Evolutionary conservation across 92 coral and sea anemone genomes (phyloP), one percentile per base, ranked within the genome.

Genomic region (Bergia sp.): DNA sequence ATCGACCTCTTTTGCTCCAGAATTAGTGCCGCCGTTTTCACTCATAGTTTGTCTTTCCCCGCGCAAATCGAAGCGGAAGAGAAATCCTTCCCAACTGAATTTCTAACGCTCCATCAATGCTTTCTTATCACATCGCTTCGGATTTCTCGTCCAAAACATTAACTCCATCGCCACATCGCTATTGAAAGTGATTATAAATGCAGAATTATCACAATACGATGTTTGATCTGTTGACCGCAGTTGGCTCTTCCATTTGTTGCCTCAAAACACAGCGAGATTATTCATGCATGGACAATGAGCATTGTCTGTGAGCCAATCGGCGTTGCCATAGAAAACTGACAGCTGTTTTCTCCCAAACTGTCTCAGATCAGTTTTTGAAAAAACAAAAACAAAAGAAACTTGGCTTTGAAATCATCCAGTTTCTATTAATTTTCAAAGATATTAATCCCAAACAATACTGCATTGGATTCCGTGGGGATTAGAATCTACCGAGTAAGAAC

Each of bases 311-410:
- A 71, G 79, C 87, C 87, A 84, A 84, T 84, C 87, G 38, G 64
- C 64, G 87, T 84, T 84, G 79, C 87, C 77, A 84, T 84, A 84
- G 87, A 75, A 47, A 71, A 67, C 3, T 84, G 87, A 84, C 87
- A 84, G 44, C 57, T 84, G 87, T 37, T 45, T 45, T 47, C 29
- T 84, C 65, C 45, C 67, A 36, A 43, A 37, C 4, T 50, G 23
- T 53, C 58, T 53, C 58, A 61, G 29, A 61, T 16, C 29, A 61
- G 69, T 61, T 61, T 61, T 61, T 21, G n/a, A 4, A 61, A 61
- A 61, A 61, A 29, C 29, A 29, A 29, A 29, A 29, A 29, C 29
- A 29, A 29, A 29, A 29, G 29, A 2, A 61, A 61, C 7, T 3
- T 18, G 4, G 21, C 21, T 57, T 13, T 57, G 21, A 57, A 20